These are phyloP conservation scores for rabbit (Oryctolagus cuniculus) DNA, from an alignment of 2,113 vertebrate genomes.

Conservation along the genomic window mOryCun1.1 NC_091452.1:10296001-10296500, in stretches of 20 bases:
- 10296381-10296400: too few species aligned
- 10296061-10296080: too few species aligned
- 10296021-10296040: neutral
- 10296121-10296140: neutral
- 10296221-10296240: neutral
- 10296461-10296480: too few species aligned
- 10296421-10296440: too few species aligned
- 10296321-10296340: too few species aligned
- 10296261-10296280: neutral
- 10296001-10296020: neutral
- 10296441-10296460: too few species aligned
- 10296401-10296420: too few species aligned
- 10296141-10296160: neutral
- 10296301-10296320: too few species aligned
- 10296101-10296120: neutral
- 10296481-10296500: too few species aligned
- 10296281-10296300: neutral
- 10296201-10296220: neutral
- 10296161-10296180: neutral
- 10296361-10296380: too few species aligned
- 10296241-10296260: rapidly evolving
- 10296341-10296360: too few species aligned
- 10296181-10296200: neutral
- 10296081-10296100: neutral
- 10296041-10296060: too few species aligned